Conservation (phyloP, 2,797 vertebrate species). For the Eulemur coronatus region DNA sequence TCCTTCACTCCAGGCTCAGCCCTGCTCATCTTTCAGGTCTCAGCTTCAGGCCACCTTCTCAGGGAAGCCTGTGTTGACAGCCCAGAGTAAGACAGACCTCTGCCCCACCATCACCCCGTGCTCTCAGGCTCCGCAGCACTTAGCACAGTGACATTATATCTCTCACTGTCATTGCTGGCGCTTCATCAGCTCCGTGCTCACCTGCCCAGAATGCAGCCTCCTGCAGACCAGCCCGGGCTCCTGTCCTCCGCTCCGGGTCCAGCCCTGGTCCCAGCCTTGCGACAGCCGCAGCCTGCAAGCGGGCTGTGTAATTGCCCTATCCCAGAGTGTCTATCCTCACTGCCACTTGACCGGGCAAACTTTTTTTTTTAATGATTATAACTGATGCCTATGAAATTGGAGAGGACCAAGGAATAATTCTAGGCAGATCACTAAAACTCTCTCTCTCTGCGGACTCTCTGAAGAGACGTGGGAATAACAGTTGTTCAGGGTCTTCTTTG, state of each 20-base stretch:
- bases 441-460: neutral
- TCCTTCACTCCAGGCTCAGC: neutral
- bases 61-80: neutral
- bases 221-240: neutral
- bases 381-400: neutral
- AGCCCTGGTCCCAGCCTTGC: neutral
- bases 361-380: neutral
- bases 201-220: neutral
- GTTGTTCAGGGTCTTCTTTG: accelerated
- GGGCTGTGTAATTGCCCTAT: neutral
- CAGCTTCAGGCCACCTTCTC: neutral
- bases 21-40: neutral
- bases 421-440: neutral
- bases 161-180: no score
- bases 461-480: no score
- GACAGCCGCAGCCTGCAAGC: neutral
- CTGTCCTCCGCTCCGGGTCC: neutral
- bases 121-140: neutral
- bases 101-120: accelerated
- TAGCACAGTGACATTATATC: accelerated
- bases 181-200: accelerated
- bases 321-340: neutral
- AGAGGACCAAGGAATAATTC: neutral
- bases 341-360: neutral
- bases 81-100: no score